phyloP scores from a whole-genome alignment of 2,797 vertebrate species.

The Pseudochirops corinnae region DNA sequence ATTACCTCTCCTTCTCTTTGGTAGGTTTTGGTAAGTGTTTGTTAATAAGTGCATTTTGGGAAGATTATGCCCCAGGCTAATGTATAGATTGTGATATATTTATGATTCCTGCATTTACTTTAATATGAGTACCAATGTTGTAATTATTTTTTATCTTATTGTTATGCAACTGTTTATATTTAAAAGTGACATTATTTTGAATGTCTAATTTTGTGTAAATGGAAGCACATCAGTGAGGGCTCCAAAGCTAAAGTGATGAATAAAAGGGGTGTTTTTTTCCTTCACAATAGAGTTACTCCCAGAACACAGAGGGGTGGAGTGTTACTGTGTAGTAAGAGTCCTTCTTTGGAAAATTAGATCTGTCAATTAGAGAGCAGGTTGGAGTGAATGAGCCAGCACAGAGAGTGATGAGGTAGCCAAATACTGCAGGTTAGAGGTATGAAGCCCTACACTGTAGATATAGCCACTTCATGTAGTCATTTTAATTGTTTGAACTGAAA shows the following conservation, averaged over 20 bases:
- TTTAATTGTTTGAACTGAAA: too few species aligned
- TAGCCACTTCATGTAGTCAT: too few species aligned
- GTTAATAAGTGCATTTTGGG: neutral
- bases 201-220: neutral
- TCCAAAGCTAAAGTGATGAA: neutral
- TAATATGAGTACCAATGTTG: neutral
- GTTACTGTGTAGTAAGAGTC: neutral
- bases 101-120: neutral
- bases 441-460: too few species aligned
- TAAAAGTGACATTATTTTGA: neutral
- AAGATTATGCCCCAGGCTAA: neutral
- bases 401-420: too few species aligned
- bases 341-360: neutral
- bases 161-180: neutral
- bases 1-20: neutral
- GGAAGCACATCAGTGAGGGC: neutral
- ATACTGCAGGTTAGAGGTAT: too few species aligned
- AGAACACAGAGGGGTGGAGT: neutral
- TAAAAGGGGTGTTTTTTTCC: neutral
- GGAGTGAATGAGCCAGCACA: too few species aligned
- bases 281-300: neutral
- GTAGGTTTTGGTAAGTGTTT: neutral
- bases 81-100: neutral
- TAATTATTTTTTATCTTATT: neutral
- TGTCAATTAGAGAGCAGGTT: neutral